phyloP scores from a whole-genome alignment of 2,113 vertebrate genomes.

The Nesogale talazaci region DNA sequence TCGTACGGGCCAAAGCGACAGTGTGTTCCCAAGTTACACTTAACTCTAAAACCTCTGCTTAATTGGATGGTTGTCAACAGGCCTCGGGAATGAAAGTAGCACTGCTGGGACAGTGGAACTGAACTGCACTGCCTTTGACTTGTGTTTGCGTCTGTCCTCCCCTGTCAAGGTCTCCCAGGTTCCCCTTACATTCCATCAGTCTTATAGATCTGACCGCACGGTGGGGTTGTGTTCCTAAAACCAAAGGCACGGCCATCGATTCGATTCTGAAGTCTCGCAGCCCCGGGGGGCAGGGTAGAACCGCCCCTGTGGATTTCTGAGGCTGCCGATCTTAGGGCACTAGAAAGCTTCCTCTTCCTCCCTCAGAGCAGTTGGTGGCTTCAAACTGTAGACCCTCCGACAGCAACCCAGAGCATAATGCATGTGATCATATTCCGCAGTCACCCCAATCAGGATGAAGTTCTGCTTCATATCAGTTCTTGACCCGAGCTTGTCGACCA shows the following conservation, averaged over 20 bases:
- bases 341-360: too few species aligned
- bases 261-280: too few species aligned
- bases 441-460: background rate
- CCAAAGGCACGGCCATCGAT: background rate
- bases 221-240: background rate
- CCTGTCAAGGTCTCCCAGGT: background rate
- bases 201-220: background rate
- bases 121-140: too few species aligned
- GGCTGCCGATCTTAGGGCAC: background rate
- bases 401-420: too few species aligned
- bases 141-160: background rate
- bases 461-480: background rate
- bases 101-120: background rate
- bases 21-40: slow-evolving; percentile 1
- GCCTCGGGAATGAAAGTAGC: background rate
- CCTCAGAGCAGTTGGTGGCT: too few species aligned
- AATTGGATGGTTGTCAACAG: background rate
- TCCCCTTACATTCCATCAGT: background rate
- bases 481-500: background rate
- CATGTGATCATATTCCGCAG: too few species aligned
- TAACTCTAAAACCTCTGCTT: slow-evolving; percentile 18
- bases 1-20: background rate
- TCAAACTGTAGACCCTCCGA: too few species aligned
- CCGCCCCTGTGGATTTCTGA: too few species aligned
- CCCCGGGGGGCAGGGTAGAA: too few species aligned